These are phyloP conservation scores for Aphidius gifuensis DNA, from an alignment of 1,140 invertebrate genomes.

Conservation along the genomic window DNA sequence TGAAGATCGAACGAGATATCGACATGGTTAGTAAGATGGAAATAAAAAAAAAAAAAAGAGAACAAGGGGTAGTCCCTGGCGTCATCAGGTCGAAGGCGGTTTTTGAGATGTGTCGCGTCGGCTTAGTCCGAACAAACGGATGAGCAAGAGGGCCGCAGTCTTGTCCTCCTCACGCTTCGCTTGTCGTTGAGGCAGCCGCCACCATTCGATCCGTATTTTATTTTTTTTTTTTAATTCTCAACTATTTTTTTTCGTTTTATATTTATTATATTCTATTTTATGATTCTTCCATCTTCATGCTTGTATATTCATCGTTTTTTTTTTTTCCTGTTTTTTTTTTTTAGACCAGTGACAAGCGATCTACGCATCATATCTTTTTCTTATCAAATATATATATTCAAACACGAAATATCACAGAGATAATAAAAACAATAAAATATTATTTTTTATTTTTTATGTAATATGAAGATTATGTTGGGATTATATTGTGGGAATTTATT, in stretches of 20 bases:
- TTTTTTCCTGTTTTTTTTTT: not conserved
- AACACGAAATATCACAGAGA: no score
- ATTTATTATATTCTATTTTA: constrained; percentile 28
- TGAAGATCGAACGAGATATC: not conserved
- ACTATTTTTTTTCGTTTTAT: constrained; percentile 1
- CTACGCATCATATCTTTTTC: not conserved
- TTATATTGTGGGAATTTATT: no score
- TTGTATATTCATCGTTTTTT: no score
- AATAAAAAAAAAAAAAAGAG: not conserved
- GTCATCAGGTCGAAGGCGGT: constrained; percentile 25
- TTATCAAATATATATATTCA: constrained; percentile 3
- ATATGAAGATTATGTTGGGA: no score
- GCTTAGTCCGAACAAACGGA: constrained; percentile 46
- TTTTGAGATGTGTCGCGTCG: constrained; percentile 49
- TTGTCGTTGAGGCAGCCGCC: constrained; percentile 30
- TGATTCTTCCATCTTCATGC: constrained; percentile 22
- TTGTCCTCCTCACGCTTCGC: constrained; percentile 52
- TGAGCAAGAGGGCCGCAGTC: constrained; percentile 39
- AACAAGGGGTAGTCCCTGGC: constrained; percentile 1
- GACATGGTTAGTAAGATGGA: not conserved
- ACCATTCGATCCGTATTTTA: constrained; percentile 9
- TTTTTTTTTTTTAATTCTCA: constrained; percentile 22
- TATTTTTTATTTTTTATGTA: no score
- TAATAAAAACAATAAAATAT: no score
- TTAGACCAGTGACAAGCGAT: no score